phyloP scores from a whole-genome alignment of 2,888 invertebrate genomes.

The Julus scanicus region DNA sequence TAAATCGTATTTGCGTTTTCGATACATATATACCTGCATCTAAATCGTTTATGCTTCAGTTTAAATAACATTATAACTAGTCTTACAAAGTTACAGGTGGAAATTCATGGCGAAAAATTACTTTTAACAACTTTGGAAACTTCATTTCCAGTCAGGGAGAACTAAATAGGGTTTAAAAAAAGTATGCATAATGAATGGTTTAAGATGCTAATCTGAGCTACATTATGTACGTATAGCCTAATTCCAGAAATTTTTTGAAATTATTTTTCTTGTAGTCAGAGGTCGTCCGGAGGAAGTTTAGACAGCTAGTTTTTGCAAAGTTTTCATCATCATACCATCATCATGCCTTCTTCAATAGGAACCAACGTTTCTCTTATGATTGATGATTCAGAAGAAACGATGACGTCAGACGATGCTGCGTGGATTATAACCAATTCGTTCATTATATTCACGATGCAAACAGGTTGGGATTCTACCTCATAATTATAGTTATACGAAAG shows the following conservation, averaged over 20 bases:
- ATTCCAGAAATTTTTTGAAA: not conserved
- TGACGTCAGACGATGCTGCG: constrained; percentile 79
- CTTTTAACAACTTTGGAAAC: no score
- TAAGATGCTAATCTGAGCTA: no score
- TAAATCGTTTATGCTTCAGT: no score
- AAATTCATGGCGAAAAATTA: no score
- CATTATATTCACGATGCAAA: constrained; percentile 92
- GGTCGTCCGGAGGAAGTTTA: not conserved
- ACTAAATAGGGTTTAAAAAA: no score
- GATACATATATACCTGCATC: no score
- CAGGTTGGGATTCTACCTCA: constrained; percentile 72
- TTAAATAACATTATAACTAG: no score
- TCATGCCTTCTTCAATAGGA: constrained; percentile 53
- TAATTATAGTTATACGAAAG: not conserved
- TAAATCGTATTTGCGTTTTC: constrained; percentile 1
- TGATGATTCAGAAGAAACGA: constrained; percentile 54
- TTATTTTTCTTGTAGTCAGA: not conserved
- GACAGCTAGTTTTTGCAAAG: not conserved
- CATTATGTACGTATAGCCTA: no score
- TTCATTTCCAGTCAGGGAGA: no score
- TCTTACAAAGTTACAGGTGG: no score
- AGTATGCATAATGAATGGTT: no score
- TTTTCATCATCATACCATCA: not conserved
- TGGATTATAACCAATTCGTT: constrained; percentile 91
- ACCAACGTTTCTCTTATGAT: constrained; percentile 49